Evolutionary conservation across 2,113 vertebrate genomes (phyloP), one percentile per base, ranked within the genome.

Genomic region (Ia io): DNA sequence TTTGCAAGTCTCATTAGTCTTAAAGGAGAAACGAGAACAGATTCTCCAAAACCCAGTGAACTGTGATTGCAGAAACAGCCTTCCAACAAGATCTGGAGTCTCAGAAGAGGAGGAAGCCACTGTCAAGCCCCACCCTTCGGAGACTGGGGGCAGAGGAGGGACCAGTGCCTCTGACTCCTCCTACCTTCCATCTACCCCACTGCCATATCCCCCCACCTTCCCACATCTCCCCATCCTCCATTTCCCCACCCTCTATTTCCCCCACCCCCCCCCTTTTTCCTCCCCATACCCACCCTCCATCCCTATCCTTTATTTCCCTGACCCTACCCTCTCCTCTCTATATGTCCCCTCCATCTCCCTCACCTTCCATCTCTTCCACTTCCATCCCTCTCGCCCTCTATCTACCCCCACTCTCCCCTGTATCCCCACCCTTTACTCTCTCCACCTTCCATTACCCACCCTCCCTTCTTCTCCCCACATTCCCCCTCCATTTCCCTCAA

Each of bases 91-190:
- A 53, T 1, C 5, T 4, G 9, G 30, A 47, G 22, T 3, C 94
- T 90, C 44, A 7, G n/a, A 37, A 77, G 30, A 70, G 51, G 47
- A 20, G 63, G 40, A 20, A 13, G 25, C 37, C 76, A 25, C 12
- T 30, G 53, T 47, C 63, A 10, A n/a, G 32, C 47, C 28, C 40
- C 2, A 42, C 16, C 25, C 69, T 82, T 14, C 11, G 8, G 16
- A 67, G 11, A 40, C 6, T n/a, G 7, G 44, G 44, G 9, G 1
- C 4, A 30, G 10, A 63, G 79, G 3, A 0, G 2, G 44, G 28
- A 23, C n/a, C 17, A 11, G 9, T 5, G 1, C 51, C 0, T 0
- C 0, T 1, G 22, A 67, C 32, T 69, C n/a, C 73, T 51, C 53
- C 53, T 3, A 14, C 22, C 20, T 18, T 63, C 22, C 61, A 78